phyloP scores from a whole-genome alignment of 2,797 vertebrate species.

The Melanotaenia trifasciata region DNA sequence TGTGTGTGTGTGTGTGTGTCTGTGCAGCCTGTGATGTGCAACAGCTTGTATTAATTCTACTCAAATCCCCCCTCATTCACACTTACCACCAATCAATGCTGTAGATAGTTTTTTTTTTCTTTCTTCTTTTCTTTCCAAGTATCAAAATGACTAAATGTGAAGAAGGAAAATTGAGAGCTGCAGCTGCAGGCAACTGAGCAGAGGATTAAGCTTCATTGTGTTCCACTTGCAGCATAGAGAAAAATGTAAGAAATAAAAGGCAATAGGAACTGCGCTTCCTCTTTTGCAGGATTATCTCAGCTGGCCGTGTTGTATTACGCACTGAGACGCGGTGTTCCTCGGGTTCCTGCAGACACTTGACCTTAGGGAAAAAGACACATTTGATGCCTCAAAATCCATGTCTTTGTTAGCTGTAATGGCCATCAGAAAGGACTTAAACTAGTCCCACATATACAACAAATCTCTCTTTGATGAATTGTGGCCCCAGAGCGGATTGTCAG shows the following conservation, averaged over 20 bases:
- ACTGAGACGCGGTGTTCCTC: slow-evolving; percentile 44
- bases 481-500: slow-evolving; percentile 4
- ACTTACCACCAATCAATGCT: slow-evolving; percentile 50
- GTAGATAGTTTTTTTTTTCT: background rate
- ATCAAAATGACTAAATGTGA: slow-evolving; percentile 55
- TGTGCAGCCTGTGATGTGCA: slow-evolving; percentile 10
- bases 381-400: slow-evolving; percentile 49
- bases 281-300: slow-evolving; percentile 63
- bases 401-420: slow-evolving; percentile 24
- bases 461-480: slow-evolving; percentile 25
- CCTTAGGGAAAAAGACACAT: slow-evolving; percentile 40
- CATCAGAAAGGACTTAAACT: slow-evolving; percentile 35
- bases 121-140: background rate
- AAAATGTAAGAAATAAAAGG: slow-evolving; percentile 52
- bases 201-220: slow-evolving; percentile 64
- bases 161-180: slow-evolving; percentile 46
- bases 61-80: slow-evolving; percentile 45
- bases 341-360: slow-evolving; percentile 58
- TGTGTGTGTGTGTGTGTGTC: no score
- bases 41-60: slow-evolving; percentile 41
- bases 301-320: slow-evolving; percentile 24
- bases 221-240: slow-evolving; percentile 24
- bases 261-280: slow-evolving; percentile 25
- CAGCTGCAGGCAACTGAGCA: slow-evolving; percentile 43
- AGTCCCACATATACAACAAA: slow-evolving; percentile 5